Percentiles rank a stretch among this genome's conserved stretches.
phyloP scores from a whole-genome alignment of 1,140 invertebrate genomes.

The Drosophila pandora region DNA sequence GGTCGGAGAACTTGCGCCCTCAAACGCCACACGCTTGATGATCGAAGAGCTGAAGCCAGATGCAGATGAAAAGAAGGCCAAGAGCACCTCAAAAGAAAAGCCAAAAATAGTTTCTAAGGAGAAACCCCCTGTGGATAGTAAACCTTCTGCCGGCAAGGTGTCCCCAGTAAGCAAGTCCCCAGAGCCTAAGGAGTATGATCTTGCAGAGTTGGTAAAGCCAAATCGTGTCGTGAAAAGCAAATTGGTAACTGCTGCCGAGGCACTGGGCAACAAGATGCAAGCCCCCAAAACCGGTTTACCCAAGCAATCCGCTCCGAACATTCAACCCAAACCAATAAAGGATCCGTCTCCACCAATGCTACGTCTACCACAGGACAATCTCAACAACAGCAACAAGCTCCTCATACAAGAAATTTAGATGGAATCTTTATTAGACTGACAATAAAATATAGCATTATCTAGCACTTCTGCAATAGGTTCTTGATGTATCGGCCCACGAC shows the following conservation, averaged over 20 bases:
- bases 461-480: conserved; percentile 25
- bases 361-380: conserved; percentile 41
- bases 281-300: neutral
- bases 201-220: conserved; percentile 74
- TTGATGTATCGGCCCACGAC: conserved; percentile 63
- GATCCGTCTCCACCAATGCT: conserved; percentile 13
- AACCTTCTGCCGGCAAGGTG: neutral
- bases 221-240: conserved; percentile 78
- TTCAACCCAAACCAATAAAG: conserved; percentile 11
- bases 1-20: conserved; percentile 68
- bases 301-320: neutral
- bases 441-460: neutral
- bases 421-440: neutral
- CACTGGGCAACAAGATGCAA: conserved; percentile 49
- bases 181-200: conserved; percentile 63
- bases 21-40: conserved; percentile 58
- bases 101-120: conserved; percentile 3
- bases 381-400: conserved; percentile 49
- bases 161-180: neutral
- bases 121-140: neutral
- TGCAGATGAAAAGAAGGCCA: conserved; percentile 1
- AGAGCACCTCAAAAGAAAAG: neutral
- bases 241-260: conserved; percentile 62
- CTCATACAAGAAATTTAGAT: conserved; percentile 57
- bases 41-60: conserved; percentile 56